Conservation (phyloP, 2,113 vertebrate species). For the Hiodon alosoides region DNA sequence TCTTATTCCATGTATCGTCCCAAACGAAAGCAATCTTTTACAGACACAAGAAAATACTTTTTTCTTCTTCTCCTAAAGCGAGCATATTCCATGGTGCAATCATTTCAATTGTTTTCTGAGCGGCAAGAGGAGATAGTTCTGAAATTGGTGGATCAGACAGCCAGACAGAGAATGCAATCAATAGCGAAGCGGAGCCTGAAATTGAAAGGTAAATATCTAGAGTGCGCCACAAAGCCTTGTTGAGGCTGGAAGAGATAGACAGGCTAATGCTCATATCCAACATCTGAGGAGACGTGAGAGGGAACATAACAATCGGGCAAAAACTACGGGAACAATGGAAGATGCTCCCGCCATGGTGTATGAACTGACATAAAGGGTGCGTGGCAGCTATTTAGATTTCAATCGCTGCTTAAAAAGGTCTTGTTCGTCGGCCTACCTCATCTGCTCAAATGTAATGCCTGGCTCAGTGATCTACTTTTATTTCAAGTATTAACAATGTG, state of each 20-base stretch:
- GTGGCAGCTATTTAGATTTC: neutral
- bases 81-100: conserved; percentile 14
- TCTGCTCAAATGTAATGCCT: neutral
- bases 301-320: neutral
- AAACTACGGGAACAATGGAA: neutral
- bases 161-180: conserved; percentile 25
- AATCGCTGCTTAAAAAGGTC: neutral
- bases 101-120: conserved; percentile 20
- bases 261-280: conserved; percentile 16
- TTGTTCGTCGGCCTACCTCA: neutral
- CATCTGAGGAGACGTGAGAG: conserved; percentile 14
- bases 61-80: neutral
- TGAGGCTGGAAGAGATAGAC: conserved; percentile 11
- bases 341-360: neutral
- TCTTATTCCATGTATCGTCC: conserved; percentile 11
- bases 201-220: conserved; percentile 28
- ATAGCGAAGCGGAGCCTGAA: conserved; percentile 20
- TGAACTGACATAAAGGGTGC: neutral
- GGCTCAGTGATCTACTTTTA: neutral
- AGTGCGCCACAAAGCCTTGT: conserved; percentile 10
- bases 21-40: conserved; percentile 25
- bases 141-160: conserved; percentile 4
- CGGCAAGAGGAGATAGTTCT: neutral
- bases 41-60: conserved; percentile 1
- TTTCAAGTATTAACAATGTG: neutral